Evolutionary conservation across 2,113 vertebrate species (phyloP), one percentile per base, ranked within the genome.

Genomic region (Phyllopteryx taeniolatus): DNA sequence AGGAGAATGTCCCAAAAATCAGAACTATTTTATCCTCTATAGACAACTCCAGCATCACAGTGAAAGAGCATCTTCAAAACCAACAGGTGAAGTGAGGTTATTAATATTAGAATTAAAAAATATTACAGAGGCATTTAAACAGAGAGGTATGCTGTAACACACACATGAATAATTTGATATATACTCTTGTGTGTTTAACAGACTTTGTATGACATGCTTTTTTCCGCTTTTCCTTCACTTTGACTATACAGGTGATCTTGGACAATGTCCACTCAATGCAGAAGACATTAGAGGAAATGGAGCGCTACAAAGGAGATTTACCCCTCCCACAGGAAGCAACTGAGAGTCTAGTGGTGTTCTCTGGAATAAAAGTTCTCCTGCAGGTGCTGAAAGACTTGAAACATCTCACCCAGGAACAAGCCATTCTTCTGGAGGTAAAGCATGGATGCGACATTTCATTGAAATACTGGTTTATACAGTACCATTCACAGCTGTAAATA

Each of bases 1-100:
- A 98, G 81, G 96, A 93, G 71, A 94, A 93, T 13, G 44, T 95
- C 68, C 83, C 83, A 1, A 95, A 96, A 89, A 96, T 98, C 82
- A 93, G 86, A 88, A 83, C 86, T 0, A 95, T 98, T 79, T 83
- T 98, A 61, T 94, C 94, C 63, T 94, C 94, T 35, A 83, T 94
- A 79, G 94, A 96, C 62, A 83, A 94, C 43, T 74, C 92, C 65
- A 88, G 93, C 53, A 90, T 95, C 73, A 88, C 93, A 53, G 89
- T 91, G 33, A 90, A 85, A 53, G 95, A 98, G 60, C 94, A 96
- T 79, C 90, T 97, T 51, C 91, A 91, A 7, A 93, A 95, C 84
- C 90, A 94, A 43, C 90, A 96, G 95, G 97, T 97, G 77, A 78
- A 61, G 19, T 57, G 31, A 53, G 42, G 42, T 57, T 57, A 22